These are phyloP conservation scores for Colius striatus DNA, from an alignment of 2,113 vertebrate genomes.

Conservation along the genomic window DNA sequence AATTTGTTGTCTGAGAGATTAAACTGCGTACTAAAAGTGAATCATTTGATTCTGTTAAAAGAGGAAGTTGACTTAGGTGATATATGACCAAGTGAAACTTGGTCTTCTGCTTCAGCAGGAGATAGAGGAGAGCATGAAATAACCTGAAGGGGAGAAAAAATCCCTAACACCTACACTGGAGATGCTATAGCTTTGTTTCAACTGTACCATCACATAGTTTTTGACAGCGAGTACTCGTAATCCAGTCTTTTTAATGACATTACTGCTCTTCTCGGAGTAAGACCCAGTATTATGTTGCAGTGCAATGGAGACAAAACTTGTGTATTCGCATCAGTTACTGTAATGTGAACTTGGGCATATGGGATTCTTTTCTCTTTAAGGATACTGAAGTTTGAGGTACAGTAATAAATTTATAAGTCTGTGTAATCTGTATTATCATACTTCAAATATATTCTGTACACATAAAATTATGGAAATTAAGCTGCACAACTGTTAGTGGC, in stretches of 20 bases:
- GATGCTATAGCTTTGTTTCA: background rate
- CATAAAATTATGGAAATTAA: background rate
- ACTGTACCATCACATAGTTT: background rate
- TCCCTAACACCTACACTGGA: fast-evolving
- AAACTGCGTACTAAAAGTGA: background rate
- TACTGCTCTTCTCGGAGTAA: background rate
- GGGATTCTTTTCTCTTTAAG: background rate
- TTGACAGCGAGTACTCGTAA: background rate
- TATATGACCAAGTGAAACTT: background rate
- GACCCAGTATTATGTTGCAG: background rate
- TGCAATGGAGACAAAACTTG: fast-evolving
- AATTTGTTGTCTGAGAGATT: background rate
- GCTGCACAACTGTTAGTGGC: background rate
- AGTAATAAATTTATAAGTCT: background rate
- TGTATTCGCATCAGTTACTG: fast-evolving
- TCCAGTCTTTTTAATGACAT: background rate
- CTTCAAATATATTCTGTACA: background rate
- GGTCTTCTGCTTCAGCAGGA: background rate
- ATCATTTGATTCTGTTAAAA: background rate
- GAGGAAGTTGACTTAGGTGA: background rate
- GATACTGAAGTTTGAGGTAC: background rate
- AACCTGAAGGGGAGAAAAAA: background rate
- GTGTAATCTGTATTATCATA: background rate
- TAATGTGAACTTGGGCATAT: background rate
- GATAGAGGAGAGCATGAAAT: background rate